Evolutionary conservation across 1,140 invertebrate genomes (phyloP), one percentile per base, ranked within the genome.

Genomic region (Samia ricini): DNA sequence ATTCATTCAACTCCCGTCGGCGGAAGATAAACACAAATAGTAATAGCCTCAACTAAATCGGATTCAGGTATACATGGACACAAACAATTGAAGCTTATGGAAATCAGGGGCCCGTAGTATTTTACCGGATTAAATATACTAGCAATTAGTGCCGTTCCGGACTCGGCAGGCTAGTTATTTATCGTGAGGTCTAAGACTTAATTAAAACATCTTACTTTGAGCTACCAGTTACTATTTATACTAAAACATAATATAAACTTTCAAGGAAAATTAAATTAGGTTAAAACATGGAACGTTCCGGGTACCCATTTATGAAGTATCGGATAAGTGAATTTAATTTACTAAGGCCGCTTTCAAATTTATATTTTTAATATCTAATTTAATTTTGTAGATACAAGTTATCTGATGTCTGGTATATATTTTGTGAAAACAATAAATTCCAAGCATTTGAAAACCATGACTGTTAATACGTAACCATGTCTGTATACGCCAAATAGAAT

Each of bases 71-170:
- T 67, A 78, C 76, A 77, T 58, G 65, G 71, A 61, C 67, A 79
- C 76, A 85, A 85, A 88, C 87, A 89, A 88, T 89, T 88, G 83
- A 81, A 87, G 85, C 87, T 88, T 89, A 89, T 88, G 86, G 83
- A 89, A 89, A 89, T 88, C 85, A 85, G 79, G 79, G 80, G 73
- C 69, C 77, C 77, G 73, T 79, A 82, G 83, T 84, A 88, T 87
- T 88, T 87, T 83, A 83, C 81, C 69, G 87, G 87, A 88, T 88
- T 88, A 88, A 85, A 88, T 88, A 83, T 87, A 89, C 81, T 84
- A 79, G 85, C 85, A 88, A 89, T 88, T 89, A 88, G 85, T 89
- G 81, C 77, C 70, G 75, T 73, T 77, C 83, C 74, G 75, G 70
- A 63, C 68, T 74, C 76, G 71, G 71, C 73, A 73, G 69, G 70